Evolutionary conservation across 2,113 vertebrate genomes (phyloP), one percentile per base, ranked within the genome.

Genomic region (Indicator maculatus): DNA sequence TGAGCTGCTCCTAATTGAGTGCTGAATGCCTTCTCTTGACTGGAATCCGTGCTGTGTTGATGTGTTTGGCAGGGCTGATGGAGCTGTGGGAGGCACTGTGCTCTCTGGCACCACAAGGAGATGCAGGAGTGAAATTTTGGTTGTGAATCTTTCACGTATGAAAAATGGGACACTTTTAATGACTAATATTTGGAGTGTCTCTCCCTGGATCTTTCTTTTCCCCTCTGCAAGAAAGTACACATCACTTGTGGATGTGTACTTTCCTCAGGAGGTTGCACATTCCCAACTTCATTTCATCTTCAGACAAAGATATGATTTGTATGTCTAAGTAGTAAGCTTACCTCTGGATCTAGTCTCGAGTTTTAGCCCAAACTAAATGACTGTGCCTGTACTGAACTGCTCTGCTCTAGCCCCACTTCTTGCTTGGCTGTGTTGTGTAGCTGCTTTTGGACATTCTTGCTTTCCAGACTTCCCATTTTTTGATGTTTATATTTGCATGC

Each of bases 341-440:
- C 26, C 5, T 77, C 74, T 64, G 63, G 18, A 16, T 38, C 47
- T 36, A 30, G 74, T 39, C 20, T n/a, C 30, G 64, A 63, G 8
- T 71, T 88, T 50, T 41, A 88, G 15, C n/a, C 39, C 55, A 77
- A 38, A 26, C 28, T 30, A 31, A 17, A 26, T 44, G 67, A 5
- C 39, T 76, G 10, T 47, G 26, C 30, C 23, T 63, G 16, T 45
- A 14, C 31, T 58, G 3, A 81, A 67, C 36, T 26, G 9, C 24
- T 56, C 1, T 4, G 0, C 23, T 30, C 23, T 55, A 7, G 30
- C 19, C 39, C 44, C 1, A 0, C 36, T 55, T 20, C 55, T 33
- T 41, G 14, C 31, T 58, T 41, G 65, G 38, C 72, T 80, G 30
- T 55, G 17, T 5, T 80, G 41, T 36, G 61, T 52, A 47, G 69